phyloP scores from a whole-genome alignment of 2,888 invertebrate genomes.

The Aphelenchoides bicaudatus region DNA sequence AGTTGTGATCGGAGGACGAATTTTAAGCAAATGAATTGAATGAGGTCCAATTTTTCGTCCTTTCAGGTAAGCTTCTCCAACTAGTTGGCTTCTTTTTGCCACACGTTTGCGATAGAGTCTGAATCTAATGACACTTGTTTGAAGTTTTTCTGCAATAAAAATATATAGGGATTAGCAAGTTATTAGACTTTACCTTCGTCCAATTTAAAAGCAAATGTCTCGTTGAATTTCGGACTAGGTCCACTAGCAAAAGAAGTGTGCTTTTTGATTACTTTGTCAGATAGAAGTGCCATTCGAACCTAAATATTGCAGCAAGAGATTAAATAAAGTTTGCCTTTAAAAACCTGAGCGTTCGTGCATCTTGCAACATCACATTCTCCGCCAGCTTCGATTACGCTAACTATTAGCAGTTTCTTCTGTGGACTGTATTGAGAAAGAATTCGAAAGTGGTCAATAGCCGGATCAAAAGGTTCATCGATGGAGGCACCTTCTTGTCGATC shows the following conservation, averaged over 20 bases:
- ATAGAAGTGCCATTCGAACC: slow-evolving; percentile 14
- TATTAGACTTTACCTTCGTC: slow-evolving; percentile 7
- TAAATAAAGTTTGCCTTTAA: neutral
- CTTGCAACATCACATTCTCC: slow-evolving; percentile 4
- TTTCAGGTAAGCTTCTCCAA: slow-evolving; percentile 15
- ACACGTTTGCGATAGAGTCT: slow-evolving; percentile 13
- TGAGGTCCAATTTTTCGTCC: slow-evolving; percentile 14
- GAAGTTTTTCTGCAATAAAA: neutral
- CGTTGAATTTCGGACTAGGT: slow-evolving; percentile 7
- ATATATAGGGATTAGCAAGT: neutral
- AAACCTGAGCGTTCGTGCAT: slow-evolving; percentile 6
- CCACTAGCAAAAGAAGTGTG: slow-evolving; percentile 7
- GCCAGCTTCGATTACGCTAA: slow-evolving; percentile 12
- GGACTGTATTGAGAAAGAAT: slow-evolving; percentile 14
- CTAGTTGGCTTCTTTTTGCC: slow-evolving; percentile 9
- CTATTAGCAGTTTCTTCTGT: slow-evolving; percentile 16
- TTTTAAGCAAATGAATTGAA: slow-evolving; percentile 11
- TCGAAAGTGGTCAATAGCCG: slow-evolving; percentile 13
- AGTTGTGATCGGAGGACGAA: slow-evolving; percentile 5
- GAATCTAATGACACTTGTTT: slow-evolving; percentile 5
- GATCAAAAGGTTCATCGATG: slow-evolving; percentile 11
- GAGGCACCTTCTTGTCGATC: neutral
- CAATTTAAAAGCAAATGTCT: slow-evolving; percentile 19
- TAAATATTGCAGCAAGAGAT: neutral
- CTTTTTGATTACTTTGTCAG: slow-evolving; percentile 17